Evolutionary conservation across 2,113 vertebrate species (phyloP).

Genomic region (Phycodurus eques): DNA sequence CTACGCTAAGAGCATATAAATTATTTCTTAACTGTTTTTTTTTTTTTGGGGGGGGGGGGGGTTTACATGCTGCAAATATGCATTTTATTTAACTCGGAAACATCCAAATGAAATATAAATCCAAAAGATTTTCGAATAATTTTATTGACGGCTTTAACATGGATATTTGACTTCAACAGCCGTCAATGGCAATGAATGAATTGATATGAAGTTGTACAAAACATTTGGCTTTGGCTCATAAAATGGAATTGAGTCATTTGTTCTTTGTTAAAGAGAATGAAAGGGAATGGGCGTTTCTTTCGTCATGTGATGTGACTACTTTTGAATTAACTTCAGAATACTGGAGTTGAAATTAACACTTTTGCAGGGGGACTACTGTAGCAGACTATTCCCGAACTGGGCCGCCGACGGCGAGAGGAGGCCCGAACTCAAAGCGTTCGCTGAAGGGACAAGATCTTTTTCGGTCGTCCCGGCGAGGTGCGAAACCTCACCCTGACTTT

Average conservation of each 20-base stretch:
- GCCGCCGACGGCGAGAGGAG: conserved; percentile 15
- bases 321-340: not conserved
- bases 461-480: conserved; percentile 57
- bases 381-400: not conserved
- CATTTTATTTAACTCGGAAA: too few relatives aligned
- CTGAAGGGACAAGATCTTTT: conserved; percentile 56
- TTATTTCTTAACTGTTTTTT: too few relatives aligned
- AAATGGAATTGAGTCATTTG: too few relatives aligned
- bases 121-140: not conserved
- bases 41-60: too few relatives aligned
- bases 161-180: not conserved
- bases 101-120: too few relatives aligned
- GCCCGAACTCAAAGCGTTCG: conserved; percentile 41
- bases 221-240: too few relatives aligned
- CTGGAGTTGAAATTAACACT: not conserved
- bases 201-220: too few relatives aligned
- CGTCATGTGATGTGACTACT: too few relatives aligned
- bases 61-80: too few relatives aligned
- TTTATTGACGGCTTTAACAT: not conserved
- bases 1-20: too few relatives aligned
- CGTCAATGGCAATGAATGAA: not conserved
- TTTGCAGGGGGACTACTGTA: not conserved
- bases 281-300: not conserved
- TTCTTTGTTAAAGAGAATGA: too few relatives aligned
- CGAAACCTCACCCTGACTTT: conserved; percentile 65